These are phyloP conservation scores for Sanderia malayensis DNA, from an alignment of 30 jellyfish, hydroid and myxozoan genomes.

Conservation along the genomic window DNA sequence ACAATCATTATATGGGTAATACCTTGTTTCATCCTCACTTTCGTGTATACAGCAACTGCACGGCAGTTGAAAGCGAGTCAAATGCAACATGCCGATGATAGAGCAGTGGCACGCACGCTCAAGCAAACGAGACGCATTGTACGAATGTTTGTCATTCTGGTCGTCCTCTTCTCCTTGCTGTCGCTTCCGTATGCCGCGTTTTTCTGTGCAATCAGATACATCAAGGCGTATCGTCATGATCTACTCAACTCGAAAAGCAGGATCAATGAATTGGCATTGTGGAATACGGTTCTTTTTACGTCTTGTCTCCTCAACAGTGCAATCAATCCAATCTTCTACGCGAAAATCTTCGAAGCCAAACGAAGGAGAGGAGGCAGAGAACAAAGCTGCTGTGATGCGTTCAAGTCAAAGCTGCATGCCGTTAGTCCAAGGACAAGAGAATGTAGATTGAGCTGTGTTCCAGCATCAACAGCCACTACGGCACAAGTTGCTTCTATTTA, in stretches of 20 bases:
- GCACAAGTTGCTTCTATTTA: no score
- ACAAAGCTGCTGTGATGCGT: no score
- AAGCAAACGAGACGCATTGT: background rate
- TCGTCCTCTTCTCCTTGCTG: background rate
- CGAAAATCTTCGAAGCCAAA: background rate
- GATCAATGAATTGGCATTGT: background rate
- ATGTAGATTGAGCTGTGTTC: no score
- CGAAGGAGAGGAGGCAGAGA: no score
- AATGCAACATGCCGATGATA: background rate
- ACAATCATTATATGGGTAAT: background rate
- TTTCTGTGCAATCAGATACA: background rate
- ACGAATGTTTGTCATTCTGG: background rate
- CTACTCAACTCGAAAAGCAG: background rate
- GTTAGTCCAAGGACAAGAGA: no score
- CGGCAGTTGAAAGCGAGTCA: background rate
- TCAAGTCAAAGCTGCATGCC: no score
- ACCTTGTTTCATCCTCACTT: background rate
- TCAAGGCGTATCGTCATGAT: background rate
- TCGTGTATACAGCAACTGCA: background rate
- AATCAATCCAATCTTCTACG: background rate
- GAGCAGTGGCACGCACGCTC: background rate
- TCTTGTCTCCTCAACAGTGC: slow-evolving; percentile 1
- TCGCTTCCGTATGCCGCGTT: slow-evolving; percentile 1
- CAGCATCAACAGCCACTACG: no score
- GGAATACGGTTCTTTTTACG: background rate